Evolutionary conservation across 1,140 invertebrate species (phyloP).

Genomic region (Coenobita brevimanus): DNA sequence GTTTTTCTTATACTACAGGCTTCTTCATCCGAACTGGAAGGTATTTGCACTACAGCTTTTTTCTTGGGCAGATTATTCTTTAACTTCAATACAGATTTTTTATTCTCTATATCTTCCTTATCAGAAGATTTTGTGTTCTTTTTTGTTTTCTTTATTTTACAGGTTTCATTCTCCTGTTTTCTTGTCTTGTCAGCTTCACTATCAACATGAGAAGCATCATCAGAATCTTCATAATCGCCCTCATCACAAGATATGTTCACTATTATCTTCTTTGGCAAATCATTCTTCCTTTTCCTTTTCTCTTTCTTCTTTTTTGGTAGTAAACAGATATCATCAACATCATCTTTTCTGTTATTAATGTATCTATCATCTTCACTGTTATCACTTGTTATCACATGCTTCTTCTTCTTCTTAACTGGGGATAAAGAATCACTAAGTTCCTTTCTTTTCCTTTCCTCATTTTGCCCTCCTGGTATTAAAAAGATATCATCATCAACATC

Average conservation of each 20-base stretch:
- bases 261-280: background rate
- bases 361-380: background rate
- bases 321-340: background rate
- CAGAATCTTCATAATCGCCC: background rate
- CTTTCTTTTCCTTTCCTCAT: background rate
- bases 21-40: too few species aligned
- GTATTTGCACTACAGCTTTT: too few species aligned
- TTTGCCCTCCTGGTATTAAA: too few species aligned
- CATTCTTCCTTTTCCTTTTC: conserved; percentile 13
- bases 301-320: background rate
- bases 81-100: too few species aligned
- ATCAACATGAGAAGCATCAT: background rate
- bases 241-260: too few species aligned
- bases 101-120: too few species aligned
- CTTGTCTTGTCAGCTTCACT: too few species aligned
- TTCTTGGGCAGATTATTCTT: too few species aligned
- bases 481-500: background rate
- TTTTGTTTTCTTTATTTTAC: too few species aligned
- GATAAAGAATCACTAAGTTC: conserved; percentile 25
- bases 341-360: background rate
- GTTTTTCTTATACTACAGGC: too few species aligned
- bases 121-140: too few species aligned
- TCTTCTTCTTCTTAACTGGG: conserved; percentile 16
- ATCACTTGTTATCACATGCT: background rate
- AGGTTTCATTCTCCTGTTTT: too few species aligned